phyloP scores from a whole-genome alignment of 2,888 invertebrate species.

The Dryadula phaetusa region DNA sequence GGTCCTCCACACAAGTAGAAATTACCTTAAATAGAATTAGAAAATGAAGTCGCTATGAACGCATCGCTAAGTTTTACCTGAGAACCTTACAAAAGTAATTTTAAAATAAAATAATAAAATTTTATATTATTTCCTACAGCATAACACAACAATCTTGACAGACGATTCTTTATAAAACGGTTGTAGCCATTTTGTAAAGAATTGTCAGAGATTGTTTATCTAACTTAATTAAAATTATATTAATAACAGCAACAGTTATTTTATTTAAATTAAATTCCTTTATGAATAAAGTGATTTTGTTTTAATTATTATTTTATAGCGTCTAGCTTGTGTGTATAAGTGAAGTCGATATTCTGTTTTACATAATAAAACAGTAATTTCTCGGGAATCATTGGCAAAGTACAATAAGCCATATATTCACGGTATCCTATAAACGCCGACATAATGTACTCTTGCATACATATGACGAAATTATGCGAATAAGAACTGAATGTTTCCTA shows the following conservation, averaged over 20 bases:
- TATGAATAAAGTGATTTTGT: not conserved
- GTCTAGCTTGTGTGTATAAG: not conserved
- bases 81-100: too few species aligned
- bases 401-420: constrained; percentile 58
- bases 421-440: constrained; percentile 58
- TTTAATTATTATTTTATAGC: not conserved
- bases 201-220: too few species aligned
- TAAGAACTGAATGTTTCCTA: constrained; percentile 45
- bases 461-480: constrained; percentile 70
- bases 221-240: too few species aligned
- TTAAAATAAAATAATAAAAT: too few species aligned
- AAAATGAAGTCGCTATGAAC: too few species aligned
- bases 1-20: not conserved
- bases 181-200: too few species aligned
- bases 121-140: too few species aligned
- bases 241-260: too few species aligned
- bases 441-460: constrained; percentile 60
- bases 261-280: not conserved
- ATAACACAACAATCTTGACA: too few species aligned
- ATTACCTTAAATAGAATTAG: not conserved
- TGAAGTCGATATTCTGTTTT: constrained; percentile 28
- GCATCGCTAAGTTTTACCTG: too few species aligned
- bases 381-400: constrained; percentile 45
- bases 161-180: too few species aligned
- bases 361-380: constrained; percentile 43